phyloP scores from a whole-genome alignment of 2,113 vertebrate species.

The Cervus canadensis region DNA sequence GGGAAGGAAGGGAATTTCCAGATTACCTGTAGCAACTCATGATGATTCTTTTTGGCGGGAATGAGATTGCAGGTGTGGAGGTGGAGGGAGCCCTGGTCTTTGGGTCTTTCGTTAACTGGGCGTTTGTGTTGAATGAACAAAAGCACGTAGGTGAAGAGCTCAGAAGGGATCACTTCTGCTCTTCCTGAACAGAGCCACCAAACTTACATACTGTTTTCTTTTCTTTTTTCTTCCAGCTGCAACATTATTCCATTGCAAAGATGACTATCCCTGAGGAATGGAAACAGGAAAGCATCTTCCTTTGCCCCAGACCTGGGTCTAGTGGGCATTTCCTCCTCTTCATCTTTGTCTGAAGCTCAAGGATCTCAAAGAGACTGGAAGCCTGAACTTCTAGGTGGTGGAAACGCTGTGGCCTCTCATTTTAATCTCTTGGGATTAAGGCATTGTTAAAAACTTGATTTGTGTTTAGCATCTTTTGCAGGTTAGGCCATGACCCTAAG shows the following conservation, averaged over 20 bases:
- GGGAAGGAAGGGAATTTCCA: neutral
- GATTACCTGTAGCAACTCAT: neutral
- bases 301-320: slow-evolving; percentile 28
- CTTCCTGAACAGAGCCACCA: neutral
- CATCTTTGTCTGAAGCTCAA: neutral
- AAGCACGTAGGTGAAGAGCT: neutral
- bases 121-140: neutral
- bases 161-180: neutral
- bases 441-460: neutral
- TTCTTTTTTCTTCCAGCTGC: slow-evolving; percentile 76
- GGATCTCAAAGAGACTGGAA: neutral
- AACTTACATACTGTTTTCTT: neutral
- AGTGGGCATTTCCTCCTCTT: neutral
- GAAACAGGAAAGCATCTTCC: slow-evolving; percentile 39
- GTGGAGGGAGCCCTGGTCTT: neutral
- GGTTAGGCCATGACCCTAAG: neutral
- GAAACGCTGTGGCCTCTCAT: accelerated
- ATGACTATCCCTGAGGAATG: slow-evolving; percentile 66
- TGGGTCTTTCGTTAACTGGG: neutral
- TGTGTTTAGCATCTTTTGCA: neutral
- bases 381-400: neutral
- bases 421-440: neutral
- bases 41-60: neutral
- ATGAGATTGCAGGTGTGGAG: neutral
- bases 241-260: slow-evolving; percentile 84